Evolutionary conservation across 2,113 vertebrate genomes (phyloP).

Genomic region (Aspidoscelis tigris): DNA sequence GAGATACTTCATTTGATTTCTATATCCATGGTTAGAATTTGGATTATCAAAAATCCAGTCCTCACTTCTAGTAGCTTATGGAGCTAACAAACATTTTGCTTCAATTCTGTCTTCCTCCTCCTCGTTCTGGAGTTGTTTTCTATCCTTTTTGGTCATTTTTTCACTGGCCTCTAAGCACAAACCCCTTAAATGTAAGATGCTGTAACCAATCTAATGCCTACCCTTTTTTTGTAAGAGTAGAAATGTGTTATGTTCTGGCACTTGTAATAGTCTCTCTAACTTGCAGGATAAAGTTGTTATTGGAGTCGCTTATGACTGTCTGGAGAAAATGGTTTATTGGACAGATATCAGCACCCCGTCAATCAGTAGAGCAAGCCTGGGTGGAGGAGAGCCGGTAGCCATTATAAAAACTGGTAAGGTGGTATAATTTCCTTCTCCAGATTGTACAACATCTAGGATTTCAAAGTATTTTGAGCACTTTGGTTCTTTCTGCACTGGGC

Average conservation of each 20-base stretch:
- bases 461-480: neutral
- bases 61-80: too few species aligned
- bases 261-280: slow-evolving; percentile 46
- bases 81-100: too few species aligned
- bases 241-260: slow-evolving; percentile 33
- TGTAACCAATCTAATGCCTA: neutral
- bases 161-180: fast-evolving
- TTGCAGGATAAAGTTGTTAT: slow-evolving; percentile 90
- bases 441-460: neutral
- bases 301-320: slow-evolving; percentile 90
- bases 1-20: too few species aligned
- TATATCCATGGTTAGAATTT: too few species aligned
- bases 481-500: too few species aligned
- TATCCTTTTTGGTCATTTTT: neutral
- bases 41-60: too few species aligned
- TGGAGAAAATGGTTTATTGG: slow-evolving; percentile 93
- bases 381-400: slow-evolving; percentile 82
- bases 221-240: slow-evolving; percentile 16
- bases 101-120: neutral
- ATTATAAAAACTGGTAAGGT: slow-evolving; percentile 85
- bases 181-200: neutral
- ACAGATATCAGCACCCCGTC: slow-evolving; percentile 91
- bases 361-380: slow-evolving; percentile 87
- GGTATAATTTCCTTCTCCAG: slow-evolving; percentile 11
- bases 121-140: neutral